These are phyloP conservation scores for Tragelaphus oryx DNA, from an alignment of 2,797 vertebrate species.

Conservation along the genomic window DNA sequence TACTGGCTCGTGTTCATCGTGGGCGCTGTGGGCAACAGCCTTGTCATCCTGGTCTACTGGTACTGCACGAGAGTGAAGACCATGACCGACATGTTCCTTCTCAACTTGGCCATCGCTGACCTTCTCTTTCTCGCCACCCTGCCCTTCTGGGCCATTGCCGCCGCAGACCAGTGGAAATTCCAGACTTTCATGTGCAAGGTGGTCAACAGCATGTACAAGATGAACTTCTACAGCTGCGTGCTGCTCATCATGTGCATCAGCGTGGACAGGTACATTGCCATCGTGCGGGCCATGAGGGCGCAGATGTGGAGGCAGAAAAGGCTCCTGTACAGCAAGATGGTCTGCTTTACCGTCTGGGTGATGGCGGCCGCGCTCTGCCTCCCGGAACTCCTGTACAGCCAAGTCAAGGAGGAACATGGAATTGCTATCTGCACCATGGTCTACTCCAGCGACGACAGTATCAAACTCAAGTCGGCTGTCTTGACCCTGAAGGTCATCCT, in stretches of 20 bases:
- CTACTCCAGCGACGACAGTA: constrained; percentile 74
- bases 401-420: neutral
- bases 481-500: constrained; percentile 87
- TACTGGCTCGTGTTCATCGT: constrained; percentile 88
- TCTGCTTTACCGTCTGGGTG: constrained; percentile 85
- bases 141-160: constrained; percentile 90
- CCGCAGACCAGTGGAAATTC: constrained; percentile 85
- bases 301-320: constrained; percentile 83
- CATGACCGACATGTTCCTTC: constrained; percentile 89
- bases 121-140: constrained; percentile 90
- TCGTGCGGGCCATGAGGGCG: constrained; percentile 86
- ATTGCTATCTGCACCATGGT: constrained; percentile 77
- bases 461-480: constrained; percentile 81
- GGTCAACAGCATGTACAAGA: constrained; percentile 87
- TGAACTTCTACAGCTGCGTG: constrained; percentile 93
- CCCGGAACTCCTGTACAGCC: constrained; percentile 87
- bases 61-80: constrained; percentile 88
- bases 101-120: constrained; percentile 91
- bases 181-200: constrained; percentile 83
- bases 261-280: constrained; percentile 90
- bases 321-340: constrained; percentile 85
- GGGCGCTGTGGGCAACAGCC: constrained; percentile 87
- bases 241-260: constrained; percentile 92
- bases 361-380: constrained; percentile 83
- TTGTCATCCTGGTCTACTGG: constrained; percentile 88